Base-by-base conservation (phyloP, 2,113 vertebrate species). In the Daubentonia madagascariensis region DNA sequence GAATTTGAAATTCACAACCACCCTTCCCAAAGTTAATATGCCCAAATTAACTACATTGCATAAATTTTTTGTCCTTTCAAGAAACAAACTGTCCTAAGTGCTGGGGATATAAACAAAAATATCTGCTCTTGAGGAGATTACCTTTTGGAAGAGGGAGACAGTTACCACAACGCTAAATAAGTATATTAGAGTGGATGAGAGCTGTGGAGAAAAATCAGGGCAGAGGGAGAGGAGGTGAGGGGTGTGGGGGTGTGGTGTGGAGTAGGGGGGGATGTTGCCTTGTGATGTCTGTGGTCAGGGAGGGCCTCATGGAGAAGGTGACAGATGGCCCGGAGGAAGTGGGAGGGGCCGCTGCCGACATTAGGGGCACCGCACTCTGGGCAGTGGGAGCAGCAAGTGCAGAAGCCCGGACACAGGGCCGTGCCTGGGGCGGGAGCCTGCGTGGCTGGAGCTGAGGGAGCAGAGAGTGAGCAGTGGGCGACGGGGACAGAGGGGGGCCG, bases 41-140 rank as follows among this genome's bases (percentile, higher is more conserved):
- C 28, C 43, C 43, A 48, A 79, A 85, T 70, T 65, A 50, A 72
- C 17, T 22, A 18, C 43, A 65, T 35, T 35, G 40, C 48, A 28
- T 68, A 61, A 50, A 79, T 72, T 13, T 68, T 76, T 73, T 92
- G 76, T 68, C 20, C 13, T 84, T 83, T 76, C 43, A 89, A 72
- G 52, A 72, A 79, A 70, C 25, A 50, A 80, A 25, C 57, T 35
- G 22, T 20, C 48, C 20, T 35, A 3, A 75, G 63, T 43, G 52
- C 63, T 25, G 57, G 3, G 45, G 32, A 23, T 4, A 37, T 40
- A 16, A 63, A 63, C 50, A 7, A 16, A 45, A 43, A 18, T 3
- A 35, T 5, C 32, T 4, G 17, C 14, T 52, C 50, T 37, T 20
- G 32, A 32, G 61, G 59, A 37, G 59, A 12, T 11, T 8, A 48